Evolutionary conservation across 1,140 invertebrate genomes (phyloP).

Genomic region (Rhagoletis pomonella): DNA sequence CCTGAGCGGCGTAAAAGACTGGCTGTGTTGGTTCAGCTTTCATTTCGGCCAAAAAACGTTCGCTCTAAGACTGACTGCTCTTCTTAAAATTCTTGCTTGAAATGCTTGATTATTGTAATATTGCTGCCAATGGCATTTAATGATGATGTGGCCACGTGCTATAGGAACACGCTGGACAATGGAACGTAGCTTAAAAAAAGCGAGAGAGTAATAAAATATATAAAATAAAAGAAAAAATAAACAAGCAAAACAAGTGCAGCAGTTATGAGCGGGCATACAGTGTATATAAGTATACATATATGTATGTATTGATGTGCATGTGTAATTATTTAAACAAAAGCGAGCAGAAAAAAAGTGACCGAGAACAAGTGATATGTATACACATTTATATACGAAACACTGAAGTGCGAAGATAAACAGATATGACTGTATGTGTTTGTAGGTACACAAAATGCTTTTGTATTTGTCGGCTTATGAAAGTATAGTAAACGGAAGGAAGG

Average conservation of each 20-base stretch:
- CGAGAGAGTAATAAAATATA: not conserved
- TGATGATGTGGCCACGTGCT: slow-evolving; percentile 46
- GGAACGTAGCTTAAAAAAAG: not conserved
- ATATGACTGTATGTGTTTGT: not conserved
- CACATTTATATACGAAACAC: not conserved
- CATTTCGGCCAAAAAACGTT: not conserved
- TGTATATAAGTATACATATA: not conserved
- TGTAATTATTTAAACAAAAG: not conserved
- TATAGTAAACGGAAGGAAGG: slow-evolving; percentile 45
- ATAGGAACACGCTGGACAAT: slow-evolving; percentile 15
- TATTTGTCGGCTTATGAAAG: slow-evolving; percentile 4
- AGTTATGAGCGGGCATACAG: not conserved
- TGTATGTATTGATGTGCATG: not conserved
- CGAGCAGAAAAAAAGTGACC: not conserved
- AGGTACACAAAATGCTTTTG: not conserved
- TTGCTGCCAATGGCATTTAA: slow-evolving; percentile 28
- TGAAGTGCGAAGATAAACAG: not conserved
- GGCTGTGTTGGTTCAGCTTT: not conserved
- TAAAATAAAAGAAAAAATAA: not conserved
- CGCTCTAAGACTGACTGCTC: not conserved
- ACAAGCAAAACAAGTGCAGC: not conserved
- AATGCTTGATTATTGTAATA: not conserved
- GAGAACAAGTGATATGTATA: slow-evolving; percentile 13
- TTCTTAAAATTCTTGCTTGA: not conserved
- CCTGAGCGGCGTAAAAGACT: not conserved